phyloP scores from a whole-genome alignment of 2,888 invertebrate species.

The Drosophila paranaensis region DNA sequence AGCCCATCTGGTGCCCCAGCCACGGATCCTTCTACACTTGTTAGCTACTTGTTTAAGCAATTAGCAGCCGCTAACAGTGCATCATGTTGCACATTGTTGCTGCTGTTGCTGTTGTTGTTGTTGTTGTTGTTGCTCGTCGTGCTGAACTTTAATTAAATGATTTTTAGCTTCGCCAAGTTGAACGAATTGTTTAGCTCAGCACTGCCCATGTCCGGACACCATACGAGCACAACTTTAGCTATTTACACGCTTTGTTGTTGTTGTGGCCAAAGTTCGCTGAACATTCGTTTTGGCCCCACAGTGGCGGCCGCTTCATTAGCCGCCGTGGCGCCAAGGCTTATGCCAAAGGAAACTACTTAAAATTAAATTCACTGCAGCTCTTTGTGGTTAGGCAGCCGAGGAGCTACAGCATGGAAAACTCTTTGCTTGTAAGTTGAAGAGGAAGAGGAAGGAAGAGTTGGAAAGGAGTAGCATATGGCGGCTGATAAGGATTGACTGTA shows the following conservation, averaged over 20 bases:
- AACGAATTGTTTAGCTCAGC: slow-evolving; percentile 43
- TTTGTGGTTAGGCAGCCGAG: slow-evolving; percentile 1
- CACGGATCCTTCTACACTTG: slow-evolving; percentile 47
- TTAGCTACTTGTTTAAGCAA: slow-evolving; percentile 77
- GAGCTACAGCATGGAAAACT: neutral
- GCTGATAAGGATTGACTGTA: neutral
- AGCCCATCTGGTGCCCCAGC: neutral
- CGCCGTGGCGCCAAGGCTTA: slow-evolving; percentile 34
- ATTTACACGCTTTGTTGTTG: slow-evolving; percentile 73
- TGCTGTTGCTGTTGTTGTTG: slow-evolving; percentile 33
- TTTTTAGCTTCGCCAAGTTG: slow-evolving; percentile 72
- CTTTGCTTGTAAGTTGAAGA: neutral
- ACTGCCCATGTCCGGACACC: slow-evolving; percentile 41
- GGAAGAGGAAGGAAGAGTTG: too few relatives aligned
- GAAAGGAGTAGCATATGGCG: neutral
- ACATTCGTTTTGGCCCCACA: slow-evolving; percentile 21
- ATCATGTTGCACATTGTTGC: slow-evolving; percentile 28
- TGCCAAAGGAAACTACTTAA: neutral
- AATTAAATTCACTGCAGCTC: slow-evolving; percentile 1
- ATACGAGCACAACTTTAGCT: slow-evolving; percentile 66
- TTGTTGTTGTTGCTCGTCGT: slow-evolving; percentile 26
- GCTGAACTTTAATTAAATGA: slow-evolving; percentile 76
- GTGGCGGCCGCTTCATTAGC: slow-evolving; percentile 64
- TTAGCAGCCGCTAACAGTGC: slow-evolving; percentile 68
- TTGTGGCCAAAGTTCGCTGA: slow-evolving; percentile 46